Evolutionary conservation across 2,888 invertebrate species (phyloP).

Genomic region (Spilarctia lutea): DNA sequence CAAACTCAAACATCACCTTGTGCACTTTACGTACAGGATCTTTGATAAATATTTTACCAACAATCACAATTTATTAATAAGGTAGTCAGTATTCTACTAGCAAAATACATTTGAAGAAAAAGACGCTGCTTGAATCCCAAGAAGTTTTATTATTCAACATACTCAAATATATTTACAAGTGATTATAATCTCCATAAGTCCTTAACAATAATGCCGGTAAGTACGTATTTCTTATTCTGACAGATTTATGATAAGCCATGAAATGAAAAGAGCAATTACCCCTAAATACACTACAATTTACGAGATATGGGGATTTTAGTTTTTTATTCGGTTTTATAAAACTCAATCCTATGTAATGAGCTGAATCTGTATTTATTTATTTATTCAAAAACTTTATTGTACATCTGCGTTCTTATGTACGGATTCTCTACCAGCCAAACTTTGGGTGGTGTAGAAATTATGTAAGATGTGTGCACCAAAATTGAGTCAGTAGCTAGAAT

Average conservation of each 20-base stretch:
- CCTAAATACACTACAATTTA: no score
- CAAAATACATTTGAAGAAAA: conserved; percentile 14
- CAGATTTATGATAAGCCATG: not conserved
- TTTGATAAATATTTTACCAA: conserved; percentile 3
- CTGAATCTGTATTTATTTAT: no score
- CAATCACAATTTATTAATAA: conserved; percentile 19
- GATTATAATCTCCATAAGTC: conserved; percentile 1
- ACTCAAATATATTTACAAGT: not conserved
- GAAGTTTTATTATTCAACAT: conserved; percentile 11
- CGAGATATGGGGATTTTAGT: no score
- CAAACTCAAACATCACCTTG: not conserved
- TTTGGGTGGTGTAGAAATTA: no score
- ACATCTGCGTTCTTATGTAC: no score
- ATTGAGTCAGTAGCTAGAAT: no score
- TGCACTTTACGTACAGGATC: not conserved
- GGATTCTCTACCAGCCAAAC: no score
- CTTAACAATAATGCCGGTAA: not conserved
- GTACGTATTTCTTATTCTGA: not conserved
- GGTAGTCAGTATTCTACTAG: conserved; percentile 28
- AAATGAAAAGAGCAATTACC: not conserved
- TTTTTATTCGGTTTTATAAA: no score
- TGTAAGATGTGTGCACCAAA: no score
- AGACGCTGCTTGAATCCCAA: conserved; percentile 33
- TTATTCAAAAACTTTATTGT: no score
- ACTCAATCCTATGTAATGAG: no score